These are phyloP conservation scores for Diprion similis DNA, from an alignment of 1,140 invertebrate species.

Conservation along the genomic window DNA sequence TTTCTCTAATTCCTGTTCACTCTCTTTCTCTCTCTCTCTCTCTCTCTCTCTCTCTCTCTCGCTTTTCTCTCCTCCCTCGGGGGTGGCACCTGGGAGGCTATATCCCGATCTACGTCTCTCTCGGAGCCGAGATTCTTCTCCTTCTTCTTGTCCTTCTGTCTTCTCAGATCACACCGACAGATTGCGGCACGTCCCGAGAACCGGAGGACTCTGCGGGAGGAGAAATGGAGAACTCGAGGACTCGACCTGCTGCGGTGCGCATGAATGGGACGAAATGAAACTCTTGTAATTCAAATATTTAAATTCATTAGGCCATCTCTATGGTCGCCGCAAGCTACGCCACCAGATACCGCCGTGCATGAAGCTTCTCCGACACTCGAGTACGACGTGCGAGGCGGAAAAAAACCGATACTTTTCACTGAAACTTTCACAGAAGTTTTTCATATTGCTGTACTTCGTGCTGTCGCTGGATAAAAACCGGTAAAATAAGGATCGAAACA, in stretches of 20 bases:
- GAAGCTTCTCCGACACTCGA: no score
- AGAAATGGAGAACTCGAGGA: constrained; percentile 18
- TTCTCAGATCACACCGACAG: constrained; percentile 43
- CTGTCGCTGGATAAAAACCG: no score
- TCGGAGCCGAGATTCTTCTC: not conserved
- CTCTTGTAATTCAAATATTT: constrained; percentile 52
- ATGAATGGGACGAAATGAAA: constrained; percentile 40
- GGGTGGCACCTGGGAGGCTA: no score
- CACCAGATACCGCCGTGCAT: no score
- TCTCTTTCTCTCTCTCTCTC: constrained; percentile 13
- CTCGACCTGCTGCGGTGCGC: constrained; percentile 30
- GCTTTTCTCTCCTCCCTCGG: constrained; percentile 13
- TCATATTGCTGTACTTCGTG: no score
- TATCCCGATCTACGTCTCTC: no score
- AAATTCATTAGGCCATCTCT: constrained; percentile 42
- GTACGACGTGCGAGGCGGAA: no score
- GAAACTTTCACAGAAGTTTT: no score
- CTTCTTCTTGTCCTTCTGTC: not conserved
- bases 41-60: constrained; percentile 16
- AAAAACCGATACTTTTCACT: no score
- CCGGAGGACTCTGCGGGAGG: not conserved
- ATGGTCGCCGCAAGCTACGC: no score
- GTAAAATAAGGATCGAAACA: no score
- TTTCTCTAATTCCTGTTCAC: constrained; percentile 11
- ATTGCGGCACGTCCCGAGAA: constrained; percentile 32